phyloP scores from a whole-genome alignment of 2,113 vertebrate genomes.

The Pedetes capensis region DNA sequence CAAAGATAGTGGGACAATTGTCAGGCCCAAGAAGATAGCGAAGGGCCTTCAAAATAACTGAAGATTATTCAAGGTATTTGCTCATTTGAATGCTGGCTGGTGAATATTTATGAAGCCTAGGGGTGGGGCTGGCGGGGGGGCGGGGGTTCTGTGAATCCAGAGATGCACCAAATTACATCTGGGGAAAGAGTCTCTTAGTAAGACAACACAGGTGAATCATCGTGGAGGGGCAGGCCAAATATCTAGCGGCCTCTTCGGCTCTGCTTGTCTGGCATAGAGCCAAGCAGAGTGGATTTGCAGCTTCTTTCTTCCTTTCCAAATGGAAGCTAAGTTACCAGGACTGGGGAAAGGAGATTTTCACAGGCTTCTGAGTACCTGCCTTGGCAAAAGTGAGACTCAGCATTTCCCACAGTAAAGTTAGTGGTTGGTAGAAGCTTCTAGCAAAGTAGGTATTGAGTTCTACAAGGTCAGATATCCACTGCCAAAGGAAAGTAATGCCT shows the following conservation, averaged over 20 bases:
- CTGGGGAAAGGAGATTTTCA: neutral
- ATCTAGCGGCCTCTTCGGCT: neutral
- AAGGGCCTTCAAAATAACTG: neutral
- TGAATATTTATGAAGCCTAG: neutral
- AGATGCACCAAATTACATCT: neutral
- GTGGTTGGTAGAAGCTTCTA: neutral
- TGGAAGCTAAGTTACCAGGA: neutral
- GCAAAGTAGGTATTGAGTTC: neutral
- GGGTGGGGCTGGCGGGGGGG: no score
- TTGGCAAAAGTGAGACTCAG: neutral
- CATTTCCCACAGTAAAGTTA: neutral
- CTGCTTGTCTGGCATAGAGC: neutral
- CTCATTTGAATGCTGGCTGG: neutral
- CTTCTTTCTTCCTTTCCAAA: neutral
- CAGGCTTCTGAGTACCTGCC: neutral
- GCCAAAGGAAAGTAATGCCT: no score
- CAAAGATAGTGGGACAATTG: neutral
- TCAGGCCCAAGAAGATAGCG: neutral
- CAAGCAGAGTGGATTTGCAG: neutral
- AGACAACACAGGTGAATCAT: neutral
- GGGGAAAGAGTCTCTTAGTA: neutral
- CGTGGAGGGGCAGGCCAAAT: neutral
- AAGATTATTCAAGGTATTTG: neutral
- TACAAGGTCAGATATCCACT: neutral
- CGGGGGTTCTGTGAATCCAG: neutral